A percentile compares a stretch with the other conserved stretches of the same genome.
These are phyloP conservation scores for Oxyscelio sp. DNA, from an alignment of 2,888 invertebrate species.

Conservation along the genomic window DNA sequence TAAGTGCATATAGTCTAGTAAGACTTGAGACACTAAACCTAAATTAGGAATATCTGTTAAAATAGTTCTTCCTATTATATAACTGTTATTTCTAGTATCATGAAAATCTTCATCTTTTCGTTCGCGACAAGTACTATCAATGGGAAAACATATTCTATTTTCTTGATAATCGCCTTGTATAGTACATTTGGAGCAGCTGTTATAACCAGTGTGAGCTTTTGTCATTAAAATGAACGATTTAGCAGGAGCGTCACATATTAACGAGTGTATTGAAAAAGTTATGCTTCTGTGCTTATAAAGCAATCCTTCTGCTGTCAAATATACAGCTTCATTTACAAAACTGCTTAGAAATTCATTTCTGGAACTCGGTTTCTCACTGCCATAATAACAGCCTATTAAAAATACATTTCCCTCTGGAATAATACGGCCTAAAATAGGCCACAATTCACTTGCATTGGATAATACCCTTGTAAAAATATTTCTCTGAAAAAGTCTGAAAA, in stretches of 20 bases:
- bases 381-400: slow-evolving; percentile 12
- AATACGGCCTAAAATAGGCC: neutral
- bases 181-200: neutral
- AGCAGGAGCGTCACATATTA: slow-evolving; percentile 11
- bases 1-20: neutral
- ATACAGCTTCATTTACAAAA: slow-evolving; percentile 1
- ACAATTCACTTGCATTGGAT: neutral
- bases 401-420: neutral
- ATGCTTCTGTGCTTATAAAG: neutral
- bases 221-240: slow-evolving; percentile 3
- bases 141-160: slow-evolving; percentile 3
- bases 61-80: neutral
- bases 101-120: neutral
- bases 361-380: neutral
- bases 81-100: neutral
- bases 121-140: neutral
- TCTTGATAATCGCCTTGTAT: neutral
- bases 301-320: neutral
- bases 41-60: neutral
- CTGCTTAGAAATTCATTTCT: neutral
- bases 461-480: too few relatives aligned
- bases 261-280: neutral
- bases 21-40: slow-evolving; percentile 4
- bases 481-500: too few relatives aligned
- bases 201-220: neutral